Percentiles rank a stretch among this genome's conserved stretches.
Conservation (phyloP, 2,797 vertebrate genomes). For the Mus spretus region DNA sequence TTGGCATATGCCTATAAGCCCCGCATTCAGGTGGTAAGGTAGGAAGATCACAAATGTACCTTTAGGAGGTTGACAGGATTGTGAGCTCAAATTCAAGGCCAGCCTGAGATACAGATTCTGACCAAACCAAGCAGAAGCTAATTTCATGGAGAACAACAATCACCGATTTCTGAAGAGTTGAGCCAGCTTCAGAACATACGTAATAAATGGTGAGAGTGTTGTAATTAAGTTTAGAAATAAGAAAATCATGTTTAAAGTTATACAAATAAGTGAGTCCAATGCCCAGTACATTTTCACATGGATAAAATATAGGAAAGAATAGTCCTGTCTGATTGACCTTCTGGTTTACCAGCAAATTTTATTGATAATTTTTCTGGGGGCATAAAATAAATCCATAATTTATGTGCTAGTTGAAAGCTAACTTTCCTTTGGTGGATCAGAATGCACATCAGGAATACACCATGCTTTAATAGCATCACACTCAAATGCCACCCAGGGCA, state of each 20-base stretch:
- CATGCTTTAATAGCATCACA: neutral
- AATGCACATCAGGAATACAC: neutral
- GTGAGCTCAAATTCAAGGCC: neutral
- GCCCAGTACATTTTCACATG: neutral
- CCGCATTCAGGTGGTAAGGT: neutral
- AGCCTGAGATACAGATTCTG: neutral
- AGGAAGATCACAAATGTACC: neutral
- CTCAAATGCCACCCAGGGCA: neutral
- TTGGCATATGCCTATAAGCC: neutral
- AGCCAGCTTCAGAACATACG: constrained; percentile 41
- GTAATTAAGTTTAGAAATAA: constrained; percentile 50
- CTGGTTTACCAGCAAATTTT: constrained; percentile 25
- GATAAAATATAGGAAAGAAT: constrained; percentile 42
- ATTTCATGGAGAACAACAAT: constrained; percentile 56
- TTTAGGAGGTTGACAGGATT: neutral
- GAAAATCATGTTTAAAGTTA: constrained; percentile 53
- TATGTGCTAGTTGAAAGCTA: neutral
- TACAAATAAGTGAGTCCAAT: constrained; percentile 19
- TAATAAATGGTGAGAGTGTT: neutral
- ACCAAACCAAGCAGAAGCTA: neutral
- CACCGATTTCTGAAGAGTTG: constrained; percentile 47
- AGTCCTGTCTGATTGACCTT: neutral
- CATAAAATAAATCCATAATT: neutral
- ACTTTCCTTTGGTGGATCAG: neutral
- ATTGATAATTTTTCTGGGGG: neutral